Base-by-base conservation (phyloP, 2,113 vertebrate genomes). In the Ancistrus triradiatus region DNA sequence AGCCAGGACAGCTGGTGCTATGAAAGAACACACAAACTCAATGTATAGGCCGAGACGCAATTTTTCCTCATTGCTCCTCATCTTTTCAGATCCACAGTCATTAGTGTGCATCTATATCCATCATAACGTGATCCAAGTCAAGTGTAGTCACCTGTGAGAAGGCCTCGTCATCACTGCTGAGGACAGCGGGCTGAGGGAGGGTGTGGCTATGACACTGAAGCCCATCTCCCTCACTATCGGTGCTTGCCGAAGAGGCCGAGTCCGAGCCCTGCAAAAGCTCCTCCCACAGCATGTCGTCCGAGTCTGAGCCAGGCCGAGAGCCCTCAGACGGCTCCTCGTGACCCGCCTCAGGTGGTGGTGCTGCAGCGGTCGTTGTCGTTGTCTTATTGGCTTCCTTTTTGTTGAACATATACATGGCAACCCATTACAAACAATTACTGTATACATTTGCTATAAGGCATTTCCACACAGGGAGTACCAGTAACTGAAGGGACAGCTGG, bases 201-300 rank as follows among this genome's bases (percentile, higher is more conserved):
- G 65, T 63, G 51, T 83, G 51, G 49, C 76, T 71, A 0, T 83
- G 64, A 44, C 51, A 5, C 56, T 70, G 61, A 65, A 74, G 72
- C 68, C 67, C 77, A 18, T 78, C 63, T 1, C 83, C 90, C 59
- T 93, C 94, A 0, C 90, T 95, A 84, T 95, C 92, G 1, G 90
- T 98, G 80, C 89, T 93, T 47, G 79, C 90, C 1, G 94, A 90
- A 0, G 93, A 94, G 50, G 83, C 88, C 13, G 92, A 92, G 84
- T 97, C 92, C 0, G 96, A 91, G 1, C 88, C 93, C 0, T 97
- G 92, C 1, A 99, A 87, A 63, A 99, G 86, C 55, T 99, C 96
- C 2, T 99, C 96, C 94, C 95, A 95, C 40, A 98, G 66, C 72
- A 93, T 91, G 67, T 99, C 96, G 7, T 99, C 96, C 0, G 96